phyloP scores from a whole-genome alignment of 2,797 vertebrate genomes.

The Mormyrops attenuatus region DNA sequence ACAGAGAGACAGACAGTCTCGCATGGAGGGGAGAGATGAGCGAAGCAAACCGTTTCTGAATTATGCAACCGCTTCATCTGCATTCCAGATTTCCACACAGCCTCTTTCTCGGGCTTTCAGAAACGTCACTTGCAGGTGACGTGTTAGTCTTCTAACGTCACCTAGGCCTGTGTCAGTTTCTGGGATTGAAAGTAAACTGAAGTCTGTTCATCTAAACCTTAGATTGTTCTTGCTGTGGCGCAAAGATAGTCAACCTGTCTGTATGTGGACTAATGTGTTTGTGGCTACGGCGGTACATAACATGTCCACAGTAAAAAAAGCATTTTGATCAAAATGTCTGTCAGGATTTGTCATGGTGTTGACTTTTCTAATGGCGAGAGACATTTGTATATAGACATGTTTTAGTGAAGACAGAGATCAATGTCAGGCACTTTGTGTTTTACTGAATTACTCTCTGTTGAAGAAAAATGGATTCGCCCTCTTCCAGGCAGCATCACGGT shows the following conservation, averaged over 20 bases:
- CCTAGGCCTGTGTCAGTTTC: background rate
- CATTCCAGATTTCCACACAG: background rate
- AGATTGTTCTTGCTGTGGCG: background rate
- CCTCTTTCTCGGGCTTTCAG: background rate
- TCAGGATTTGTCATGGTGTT: background rate
- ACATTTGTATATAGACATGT: background rate
- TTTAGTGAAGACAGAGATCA: background rate
- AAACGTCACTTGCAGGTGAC: background rate
- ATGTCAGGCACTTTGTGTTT: background rate
- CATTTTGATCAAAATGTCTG: background rate
- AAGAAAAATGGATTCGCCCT: slow-evolving; percentile 74
- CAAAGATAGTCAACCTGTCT: background rate
- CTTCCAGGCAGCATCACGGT: slow-evolving; percentile 69
- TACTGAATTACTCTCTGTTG: background rate
- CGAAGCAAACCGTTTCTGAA: background rate
- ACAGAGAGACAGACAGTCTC: background rate
- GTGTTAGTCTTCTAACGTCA: background rate
- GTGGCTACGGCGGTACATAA: background rate
- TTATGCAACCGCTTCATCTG: background rate
- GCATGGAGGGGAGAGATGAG: background rate
- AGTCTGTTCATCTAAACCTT: background rate
- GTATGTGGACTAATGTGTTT: background rate
- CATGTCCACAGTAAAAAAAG: background rate
- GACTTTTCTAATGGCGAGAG: background rate
- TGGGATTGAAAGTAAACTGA: background rate